Percentiles rank a stretch among this genome's conserved stretches.
These are phyloP conservation scores for Percopsis transmontana DNA, from an alignment of 2,113 vertebrate genomes.

Conservation along the genomic window DNA sequence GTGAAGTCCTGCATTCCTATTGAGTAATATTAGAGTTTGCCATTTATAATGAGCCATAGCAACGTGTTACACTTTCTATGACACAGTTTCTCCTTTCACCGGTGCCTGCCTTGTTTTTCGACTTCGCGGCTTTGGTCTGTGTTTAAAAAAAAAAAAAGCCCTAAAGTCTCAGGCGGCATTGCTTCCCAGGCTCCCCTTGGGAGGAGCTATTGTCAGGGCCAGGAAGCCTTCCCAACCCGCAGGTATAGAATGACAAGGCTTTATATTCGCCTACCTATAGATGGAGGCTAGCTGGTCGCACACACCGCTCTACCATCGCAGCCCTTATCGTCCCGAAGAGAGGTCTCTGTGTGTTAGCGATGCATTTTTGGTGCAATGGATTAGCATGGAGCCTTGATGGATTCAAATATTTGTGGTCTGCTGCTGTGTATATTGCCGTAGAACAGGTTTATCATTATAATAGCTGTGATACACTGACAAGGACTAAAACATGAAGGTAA, in stretches of 20 bases:
- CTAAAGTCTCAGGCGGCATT: constrained; percentile 70
- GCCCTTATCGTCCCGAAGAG: constrained; percentile 26
- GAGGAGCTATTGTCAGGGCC: constrained; percentile 66
- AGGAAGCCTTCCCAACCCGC: constrained; percentile 71
- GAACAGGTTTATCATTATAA: constrained; percentile 11
- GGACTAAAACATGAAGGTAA: not conserved
- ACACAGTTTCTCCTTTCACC: constrained; percentile 65
- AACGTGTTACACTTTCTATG: constrained; percentile 60
- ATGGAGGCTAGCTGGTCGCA: constrained; percentile 49
- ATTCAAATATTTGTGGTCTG: constrained; percentile 5
- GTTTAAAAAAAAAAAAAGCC: constrained; percentile 56
- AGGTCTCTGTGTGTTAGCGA: constrained; percentile 14
- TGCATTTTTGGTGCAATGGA: constrained; percentile 9
- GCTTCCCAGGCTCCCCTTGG: constrained; percentile 77
- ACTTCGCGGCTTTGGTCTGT: constrained; percentile 59
- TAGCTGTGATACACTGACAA: not conserved
- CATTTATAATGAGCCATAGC: constrained; percentile 60
- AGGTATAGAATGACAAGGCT: constrained; percentile 75
- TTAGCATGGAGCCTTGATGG: not conserved
- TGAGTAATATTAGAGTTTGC: constrained; percentile 67
- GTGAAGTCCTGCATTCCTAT: constrained; percentile 58
- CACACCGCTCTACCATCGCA: not conserved
- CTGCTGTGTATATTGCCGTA: not conserved
- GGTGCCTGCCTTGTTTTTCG: constrained; percentile 69
- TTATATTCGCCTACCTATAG: constrained; percentile 74